A percentile compares a stretch with the other conserved stretches of the same genome.
Evolutionary conservation across 2,888 invertebrate genomes (phyloP).

Genomic region (Torymus auratus): DNA sequence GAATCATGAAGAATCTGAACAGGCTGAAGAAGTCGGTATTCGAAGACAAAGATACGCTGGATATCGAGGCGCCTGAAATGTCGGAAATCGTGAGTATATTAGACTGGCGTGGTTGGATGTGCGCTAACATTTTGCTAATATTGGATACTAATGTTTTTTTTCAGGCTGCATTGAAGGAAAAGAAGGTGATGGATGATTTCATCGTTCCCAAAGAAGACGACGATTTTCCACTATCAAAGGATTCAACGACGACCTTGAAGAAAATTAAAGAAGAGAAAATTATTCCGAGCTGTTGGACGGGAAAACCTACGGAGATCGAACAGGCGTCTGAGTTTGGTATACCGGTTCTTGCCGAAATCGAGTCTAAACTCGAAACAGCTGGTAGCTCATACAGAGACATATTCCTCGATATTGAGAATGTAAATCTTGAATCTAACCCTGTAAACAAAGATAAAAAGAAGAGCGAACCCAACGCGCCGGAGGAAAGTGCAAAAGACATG

Average conservation of each 20-base stretch:
- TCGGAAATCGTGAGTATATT: constrained; percentile 49
- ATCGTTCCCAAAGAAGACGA: constrained; percentile 26
- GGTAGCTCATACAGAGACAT: constrained; percentile 50
- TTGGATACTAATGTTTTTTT: background rate
- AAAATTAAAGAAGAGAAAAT: constrained; percentile 37
- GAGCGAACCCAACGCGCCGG: constrained; percentile 6
- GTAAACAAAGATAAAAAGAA: constrained; percentile 40
- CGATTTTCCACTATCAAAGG: constrained; percentile 9
- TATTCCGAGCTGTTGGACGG: constrained; percentile 30
- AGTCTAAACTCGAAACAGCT: constrained; percentile 50
- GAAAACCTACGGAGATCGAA: constrained; percentile 38
- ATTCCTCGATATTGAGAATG: constrained; percentile 52
- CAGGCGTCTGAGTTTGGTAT: constrained; percentile 56
- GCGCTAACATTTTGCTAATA: background rate
- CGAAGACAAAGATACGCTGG: constrained; percentile 36
- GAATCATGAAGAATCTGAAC: constrained; percentile 30
- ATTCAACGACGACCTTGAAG: background rate
- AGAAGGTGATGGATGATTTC: background rate
- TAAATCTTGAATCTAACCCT: constrained; percentile 49
- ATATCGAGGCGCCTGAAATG: constrained; percentile 46
- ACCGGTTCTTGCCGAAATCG: constrained; percentile 56
- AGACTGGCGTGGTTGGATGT: background rate
- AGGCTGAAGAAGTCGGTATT: constrained; percentile 5
- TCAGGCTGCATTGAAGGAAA: constrained; percentile 24
- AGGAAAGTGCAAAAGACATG: constrained; percentile 50